phyloP scores from a whole-genome alignment of 1,140 invertebrate species.

The Reticulitermes speratus region DNA sequence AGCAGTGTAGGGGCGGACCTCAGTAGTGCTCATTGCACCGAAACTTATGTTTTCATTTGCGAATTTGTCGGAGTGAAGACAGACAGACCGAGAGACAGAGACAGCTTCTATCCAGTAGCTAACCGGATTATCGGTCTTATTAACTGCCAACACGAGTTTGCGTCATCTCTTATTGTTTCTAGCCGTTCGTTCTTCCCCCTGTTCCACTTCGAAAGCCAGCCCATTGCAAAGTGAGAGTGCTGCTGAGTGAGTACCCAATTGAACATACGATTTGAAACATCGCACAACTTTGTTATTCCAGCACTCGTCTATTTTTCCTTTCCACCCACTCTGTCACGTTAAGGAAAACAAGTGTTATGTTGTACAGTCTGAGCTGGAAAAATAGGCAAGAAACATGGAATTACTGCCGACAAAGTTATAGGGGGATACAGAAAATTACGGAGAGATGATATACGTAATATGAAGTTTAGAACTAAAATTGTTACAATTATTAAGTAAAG shows the following conservation, averaged over 20 bases:
- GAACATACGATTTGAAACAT: constrained; percentile 3
- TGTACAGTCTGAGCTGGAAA: neutral
- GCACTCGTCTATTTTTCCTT: neutral
- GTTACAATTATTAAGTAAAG: no score
- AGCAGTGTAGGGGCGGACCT: neutral
- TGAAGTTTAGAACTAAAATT: no score
- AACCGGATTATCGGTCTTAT: constrained; percentile 27
- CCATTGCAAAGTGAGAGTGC: neutral
- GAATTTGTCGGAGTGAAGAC: constrained; percentile 11
- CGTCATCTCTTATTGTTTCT: constrained; percentile 27
- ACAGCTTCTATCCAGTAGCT: neutral
- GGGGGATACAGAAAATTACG: no score
- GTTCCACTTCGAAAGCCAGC: neutral
- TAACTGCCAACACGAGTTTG: constrained; percentile 21
- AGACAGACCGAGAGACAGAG: neutral
- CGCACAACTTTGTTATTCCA: neutral
- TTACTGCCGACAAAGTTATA: no score
- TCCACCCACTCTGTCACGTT: neutral
- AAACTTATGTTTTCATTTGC: constrained; percentile 26
- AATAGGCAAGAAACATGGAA: no score
- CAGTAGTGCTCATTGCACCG: neutral
- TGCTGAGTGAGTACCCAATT: neutral
- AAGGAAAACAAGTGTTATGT: neutral
- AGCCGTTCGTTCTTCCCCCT: constrained; percentile 14
- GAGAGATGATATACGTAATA: no score